Evolutionary conservation across 37 sponge, comb jelly and placozoan genomes (phyloP).

Genomic region (Eunapius fragilis): DNA sequence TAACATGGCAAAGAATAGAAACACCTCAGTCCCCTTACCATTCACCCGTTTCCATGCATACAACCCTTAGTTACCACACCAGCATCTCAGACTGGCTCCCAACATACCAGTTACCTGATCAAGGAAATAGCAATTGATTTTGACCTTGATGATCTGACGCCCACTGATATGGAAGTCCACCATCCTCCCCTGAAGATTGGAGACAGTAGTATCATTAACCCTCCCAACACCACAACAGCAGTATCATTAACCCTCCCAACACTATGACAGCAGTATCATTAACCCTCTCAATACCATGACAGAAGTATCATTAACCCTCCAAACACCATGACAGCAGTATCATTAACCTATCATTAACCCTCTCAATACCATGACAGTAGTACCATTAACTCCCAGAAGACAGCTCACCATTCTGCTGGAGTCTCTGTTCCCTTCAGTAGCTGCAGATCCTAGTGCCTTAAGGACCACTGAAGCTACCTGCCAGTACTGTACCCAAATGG

Average conservation of each 20-base stretch:
- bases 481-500: slow-evolving; percentile 47
- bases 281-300: no score
- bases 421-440: slow-evolving; percentile 65
- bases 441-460: slow-evolving; percentile 70
- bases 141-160: slow-evolving; percentile 50
- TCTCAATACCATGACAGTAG: neutral
- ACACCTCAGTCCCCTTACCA: no score
- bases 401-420: slow-evolving; percentile 73
- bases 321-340: neutral
- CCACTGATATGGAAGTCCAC: slow-evolving; percentile 64
- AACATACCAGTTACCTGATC: slow-evolving; percentile 52
- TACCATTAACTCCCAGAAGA: neutral
- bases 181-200: slow-evolving; percentile 56
- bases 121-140: slow-evolving; percentile 77
- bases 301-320: neutral
- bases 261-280: neutral
- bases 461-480: slow-evolving; percentile 77
- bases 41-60: no score
- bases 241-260: neutral
- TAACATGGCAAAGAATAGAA: neutral
- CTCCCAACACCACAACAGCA: neutral
- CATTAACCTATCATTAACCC: neutral
- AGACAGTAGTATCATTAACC: neutral
- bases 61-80: no score
- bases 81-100: no score